Base-by-base conservation (phyloP, 2,888 invertebrate genomes). In the Elegia similella region DNA sequence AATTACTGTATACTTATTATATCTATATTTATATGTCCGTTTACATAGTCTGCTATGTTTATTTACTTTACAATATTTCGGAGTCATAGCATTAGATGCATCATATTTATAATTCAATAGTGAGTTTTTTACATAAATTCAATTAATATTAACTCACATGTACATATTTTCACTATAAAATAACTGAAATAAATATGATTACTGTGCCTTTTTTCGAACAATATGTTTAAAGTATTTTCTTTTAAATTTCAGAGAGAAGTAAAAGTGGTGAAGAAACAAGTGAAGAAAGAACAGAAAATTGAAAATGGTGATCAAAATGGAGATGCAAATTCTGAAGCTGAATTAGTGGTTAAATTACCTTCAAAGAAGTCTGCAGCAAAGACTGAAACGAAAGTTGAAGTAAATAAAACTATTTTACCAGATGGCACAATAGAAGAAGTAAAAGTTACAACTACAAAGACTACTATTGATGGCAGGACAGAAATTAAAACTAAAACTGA, bases 341-440 rank as follows among this genome's bases (percentile, higher is more conserved):
- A 81, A 59, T 66, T 89, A 62, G 82, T 84, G 47, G 79, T 89
- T 0, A 88, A 85, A 64, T 62, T 89, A 47, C 88, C 91, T 5
- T 61, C 82, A 1, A 89, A 88, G 63, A 87, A 87, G 62, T 79
- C 86, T 10, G 82, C 79, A 52, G 86, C 85, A 5, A 89, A 85
- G 75, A 88, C 85, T 54, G 90, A 90, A 67, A 91, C 90, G 42
- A 83, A 84, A 66, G 88, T 91, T 16, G 89, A 91, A 73, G 82
- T 88, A 23, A 75, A 77, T 2, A 84, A 82, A 63, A 88, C 82
- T 67, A 70, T 75, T 65, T 73, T 88, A 61, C 83, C 90, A 0
- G 88, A 91, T 74, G 91, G 90, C 1, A 76, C 80, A 29, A 63
- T 82, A 15, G 83, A 90, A 68, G 91, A 91, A 78, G 70, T 82